A percentile compares a stretch with the other conserved stretches of the same genome.
phyloP scores from a whole-genome alignment of 2,797 vertebrate species.

The Epinephelus coioides region DNA sequence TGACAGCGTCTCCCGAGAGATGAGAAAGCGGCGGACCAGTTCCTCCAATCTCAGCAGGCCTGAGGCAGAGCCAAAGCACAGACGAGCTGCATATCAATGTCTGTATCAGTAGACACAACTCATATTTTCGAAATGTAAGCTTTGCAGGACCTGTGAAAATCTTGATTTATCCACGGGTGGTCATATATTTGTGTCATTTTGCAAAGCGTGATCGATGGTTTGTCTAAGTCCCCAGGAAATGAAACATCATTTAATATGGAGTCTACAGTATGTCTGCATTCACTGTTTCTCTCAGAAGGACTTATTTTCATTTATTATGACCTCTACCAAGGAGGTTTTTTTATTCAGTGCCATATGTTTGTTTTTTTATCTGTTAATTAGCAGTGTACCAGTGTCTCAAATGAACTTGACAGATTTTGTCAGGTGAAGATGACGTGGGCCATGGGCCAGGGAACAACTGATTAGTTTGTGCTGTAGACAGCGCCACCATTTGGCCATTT shows the following conservation, averaged over 20 bases:
- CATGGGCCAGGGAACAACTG: neutral
- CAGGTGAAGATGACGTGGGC: slow-evolving; percentile 4
- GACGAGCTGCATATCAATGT: slow-evolving; percentile 59
- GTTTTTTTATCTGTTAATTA: slow-evolving; percentile 20
- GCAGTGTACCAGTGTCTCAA: neutral
- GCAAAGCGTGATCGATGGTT: slow-evolving; percentile 46
- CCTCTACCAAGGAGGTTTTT: slow-evolving; percentile 19
- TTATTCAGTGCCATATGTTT: slow-evolving; percentile 26
- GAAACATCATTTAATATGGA: slow-evolving; percentile 45
- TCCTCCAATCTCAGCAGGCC: slow-evolving; percentile 94
- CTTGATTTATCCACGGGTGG: slow-evolving; percentile 29
- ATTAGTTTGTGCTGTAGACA: slow-evolving; percentile 1
- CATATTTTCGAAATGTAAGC: slow-evolving; percentile 43
- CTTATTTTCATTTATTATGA: slow-evolving; percentile 29
- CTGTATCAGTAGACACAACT: slow-evolving; percentile 57
- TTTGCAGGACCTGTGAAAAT: slow-evolving; percentile 33
- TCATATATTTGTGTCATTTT: slow-evolving; percentile 34
- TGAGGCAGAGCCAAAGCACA: slow-evolving; percentile 71
- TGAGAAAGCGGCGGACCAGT: slow-evolving; percentile 93
- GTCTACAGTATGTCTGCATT: slow-evolving; percentile 18
- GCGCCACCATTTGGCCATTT: neutral
- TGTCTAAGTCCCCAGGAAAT: slow-evolving; percentile 53
- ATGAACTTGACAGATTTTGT: slow-evolving; percentile 42
- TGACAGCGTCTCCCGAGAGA: slow-evolving; percentile 94
- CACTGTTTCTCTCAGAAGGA: slow-evolving; percentile 14